phyloP scores from a whole-genome alignment of 2,113 vertebrate species.

The Dicrurus megarhynchus region DNA sequence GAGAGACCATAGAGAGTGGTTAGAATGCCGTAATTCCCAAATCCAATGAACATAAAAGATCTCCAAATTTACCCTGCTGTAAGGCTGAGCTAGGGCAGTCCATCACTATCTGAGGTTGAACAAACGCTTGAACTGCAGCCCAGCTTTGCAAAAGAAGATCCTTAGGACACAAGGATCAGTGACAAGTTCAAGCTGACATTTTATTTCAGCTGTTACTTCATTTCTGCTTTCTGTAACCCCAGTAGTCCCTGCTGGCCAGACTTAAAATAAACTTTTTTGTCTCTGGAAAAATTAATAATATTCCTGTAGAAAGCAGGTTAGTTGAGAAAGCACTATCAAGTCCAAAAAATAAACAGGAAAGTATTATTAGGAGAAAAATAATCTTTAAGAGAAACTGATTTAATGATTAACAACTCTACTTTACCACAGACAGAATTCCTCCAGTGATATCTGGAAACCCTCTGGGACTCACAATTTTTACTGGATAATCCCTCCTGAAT shows the following conservation, averaged over 20 bases:
- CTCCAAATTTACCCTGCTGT: background rate
- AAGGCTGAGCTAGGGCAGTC: background rate
- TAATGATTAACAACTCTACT: background rate
- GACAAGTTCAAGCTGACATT: background rate
- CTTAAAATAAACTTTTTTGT: background rate
- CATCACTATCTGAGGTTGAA: background rate
- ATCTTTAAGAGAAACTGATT: background rate
- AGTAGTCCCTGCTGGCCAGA: background rate
- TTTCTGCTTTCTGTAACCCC: slow-evolving; percentile 7
- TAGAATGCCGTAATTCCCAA: background rate
- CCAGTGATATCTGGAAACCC: background rate
- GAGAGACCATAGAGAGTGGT: background rate
- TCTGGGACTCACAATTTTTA: background rate
- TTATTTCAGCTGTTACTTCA: background rate
- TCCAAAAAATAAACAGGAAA: slow-evolving; percentile 5
- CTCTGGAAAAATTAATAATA: background rate
- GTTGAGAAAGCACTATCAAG: background rate
- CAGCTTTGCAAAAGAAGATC: background rate
- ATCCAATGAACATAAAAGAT: background rate
- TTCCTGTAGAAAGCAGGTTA: slow-evolving; percentile 6
- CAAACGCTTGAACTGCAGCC: background rate
- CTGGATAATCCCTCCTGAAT: background rate
- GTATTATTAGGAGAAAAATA: background rate
- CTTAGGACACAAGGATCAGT: background rate
- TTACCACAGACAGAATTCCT: background rate